Evolutionary conservation across 2,888 invertebrate species (phyloP).

Genomic region (Papilio demoleus): DNA sequence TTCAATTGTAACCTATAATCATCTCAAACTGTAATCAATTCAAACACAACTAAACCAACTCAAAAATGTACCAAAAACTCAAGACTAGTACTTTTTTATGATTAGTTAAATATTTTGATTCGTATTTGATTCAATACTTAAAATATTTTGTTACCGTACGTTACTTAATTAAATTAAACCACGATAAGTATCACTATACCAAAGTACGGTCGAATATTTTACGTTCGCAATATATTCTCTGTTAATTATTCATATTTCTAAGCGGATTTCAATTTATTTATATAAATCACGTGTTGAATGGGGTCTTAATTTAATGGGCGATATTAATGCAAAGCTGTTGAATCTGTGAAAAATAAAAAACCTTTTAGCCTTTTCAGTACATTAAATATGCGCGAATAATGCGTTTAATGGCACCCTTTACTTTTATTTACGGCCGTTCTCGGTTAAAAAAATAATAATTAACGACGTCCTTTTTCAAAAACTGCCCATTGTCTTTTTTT

Average conservation of each 20-base stretch:
- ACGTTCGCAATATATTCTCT: constrained; percentile 35
- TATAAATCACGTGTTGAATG: constrained; percentile 70
- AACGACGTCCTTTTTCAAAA: constrained; percentile 70
- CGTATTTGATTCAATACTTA: no score
- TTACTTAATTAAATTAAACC: background rate
- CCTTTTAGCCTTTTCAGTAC: constrained; percentile 79
- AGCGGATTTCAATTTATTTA: constrained; percentile 51
- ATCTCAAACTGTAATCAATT: background rate
- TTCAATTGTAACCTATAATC: no score
- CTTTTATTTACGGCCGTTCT: constrained; percentile 76
- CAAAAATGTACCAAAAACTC: no score
- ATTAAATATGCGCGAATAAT: constrained; percentile 82
- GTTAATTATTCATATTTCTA: constrained; percentile 43
- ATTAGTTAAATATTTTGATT: background rate
- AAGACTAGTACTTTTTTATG: no score
- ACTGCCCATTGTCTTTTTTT: constrained; percentile 68
- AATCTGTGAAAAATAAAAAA: constrained; percentile 71
- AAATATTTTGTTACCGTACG: no score
- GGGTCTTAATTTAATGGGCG: constrained; percentile 68
- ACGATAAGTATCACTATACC: background rate
- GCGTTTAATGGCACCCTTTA: constrained; percentile 82
- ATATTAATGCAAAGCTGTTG: constrained; percentile 76
- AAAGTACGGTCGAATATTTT: background rate
- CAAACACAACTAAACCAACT: no score
- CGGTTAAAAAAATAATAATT: constrained; percentile 74